A percentile compares a stretch with the other conserved stretches of the same genome.
Evolutionary conservation across 1,140 invertebrate species (phyloP).

Genomic region (Agraylea sexmaculata): DNA sequence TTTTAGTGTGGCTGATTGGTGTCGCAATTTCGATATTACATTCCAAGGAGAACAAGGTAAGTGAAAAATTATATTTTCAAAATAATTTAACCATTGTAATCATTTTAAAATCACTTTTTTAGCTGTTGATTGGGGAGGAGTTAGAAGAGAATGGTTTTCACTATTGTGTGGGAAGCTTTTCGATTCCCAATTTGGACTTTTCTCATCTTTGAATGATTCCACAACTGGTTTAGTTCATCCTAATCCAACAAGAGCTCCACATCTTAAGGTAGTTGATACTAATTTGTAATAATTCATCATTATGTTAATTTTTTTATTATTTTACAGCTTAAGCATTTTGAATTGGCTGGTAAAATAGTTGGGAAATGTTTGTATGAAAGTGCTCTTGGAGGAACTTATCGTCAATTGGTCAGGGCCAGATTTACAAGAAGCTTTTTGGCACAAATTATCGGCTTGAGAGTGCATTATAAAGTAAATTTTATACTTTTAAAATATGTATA

Average conservation of each 20-base stretch:
- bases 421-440: conserved; percentile 90
- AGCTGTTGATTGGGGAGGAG: conserved; percentile 89
- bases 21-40: conserved; percentile 82
- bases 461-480: conserved; percentile 69
- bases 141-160: conserved; percentile 89
- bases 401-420: conserved; percentile 78
- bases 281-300: background rate
- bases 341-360: conserved; percentile 89
- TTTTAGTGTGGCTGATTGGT: conserved; percentile 74
- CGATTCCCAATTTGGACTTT: conserved; percentile 70
- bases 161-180: conserved; percentile 77
- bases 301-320: conserved; percentile 5
- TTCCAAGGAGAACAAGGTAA: conserved; percentile 84
- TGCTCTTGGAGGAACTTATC: conserved; percentile 73
- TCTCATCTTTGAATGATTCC: conserved; percentile 75
- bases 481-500: conserved; percentile 4
- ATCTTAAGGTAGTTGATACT: conserved; percentile 47
- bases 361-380: conserved; percentile 90
- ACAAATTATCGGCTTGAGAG: conserved; percentile 82
- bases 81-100: conserved; percentile 1
- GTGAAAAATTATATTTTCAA: background rate
- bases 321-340: conserved; percentile 66
- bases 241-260: conserved; percentile 58
- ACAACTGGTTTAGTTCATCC: conserved; percentile 82
- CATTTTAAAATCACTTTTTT: conserved; percentile 17